Percentiles rank a stretch among this genome's conserved stretches.
phyloP scores from a whole-genome alignment of 2,888 invertebrate species.

The Rhagonycha lutea region DNA sequence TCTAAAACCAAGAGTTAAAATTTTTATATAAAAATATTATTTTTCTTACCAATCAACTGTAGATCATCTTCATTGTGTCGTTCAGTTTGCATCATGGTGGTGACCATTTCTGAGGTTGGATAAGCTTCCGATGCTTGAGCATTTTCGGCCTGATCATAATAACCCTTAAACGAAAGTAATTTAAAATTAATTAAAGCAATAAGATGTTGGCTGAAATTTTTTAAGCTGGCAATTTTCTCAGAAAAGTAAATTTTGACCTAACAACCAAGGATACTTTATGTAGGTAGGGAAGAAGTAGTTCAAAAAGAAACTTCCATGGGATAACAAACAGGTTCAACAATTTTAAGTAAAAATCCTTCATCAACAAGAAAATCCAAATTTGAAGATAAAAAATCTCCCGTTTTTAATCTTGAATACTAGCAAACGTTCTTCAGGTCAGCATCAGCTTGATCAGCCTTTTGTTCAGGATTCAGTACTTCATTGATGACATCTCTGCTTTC shows the following conservation, averaged over 20 bases:
- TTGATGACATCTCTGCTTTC: background rate
- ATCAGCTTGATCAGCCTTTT: background rate
- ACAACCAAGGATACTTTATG: background rate
- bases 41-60: constrained; percentile 69
- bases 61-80: constrained; percentile 65
- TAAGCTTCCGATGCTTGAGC: constrained; percentile 53
- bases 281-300: background rate
- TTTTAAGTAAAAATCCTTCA: too few relatives aligned
- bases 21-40: constrained; percentile 6
- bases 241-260: background rate
- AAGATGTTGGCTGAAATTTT: background rate
- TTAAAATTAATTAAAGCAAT: background rate
- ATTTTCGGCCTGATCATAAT: constrained; percentile 54
- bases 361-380: background rate
- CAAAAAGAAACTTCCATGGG: background rate
- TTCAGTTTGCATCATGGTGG: constrained; percentile 38
- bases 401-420: too few relatives aligned
- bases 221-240: background rate
- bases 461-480: background rate
- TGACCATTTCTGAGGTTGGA: constrained; percentile 38
- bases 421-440: background rate
- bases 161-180: constrained; percentile 41
- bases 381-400: too few relatives aligned
- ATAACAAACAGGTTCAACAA: too few relatives aligned
- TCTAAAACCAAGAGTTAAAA: constrained; percentile 58